A percentile compares a stretch with the other conserved stretches of the same genome.
These are phyloP conservation scores for Linnaemya tessellans DNA, from an alignment of 2,888 invertebrate species.

Conservation along the genomic window DNA sequence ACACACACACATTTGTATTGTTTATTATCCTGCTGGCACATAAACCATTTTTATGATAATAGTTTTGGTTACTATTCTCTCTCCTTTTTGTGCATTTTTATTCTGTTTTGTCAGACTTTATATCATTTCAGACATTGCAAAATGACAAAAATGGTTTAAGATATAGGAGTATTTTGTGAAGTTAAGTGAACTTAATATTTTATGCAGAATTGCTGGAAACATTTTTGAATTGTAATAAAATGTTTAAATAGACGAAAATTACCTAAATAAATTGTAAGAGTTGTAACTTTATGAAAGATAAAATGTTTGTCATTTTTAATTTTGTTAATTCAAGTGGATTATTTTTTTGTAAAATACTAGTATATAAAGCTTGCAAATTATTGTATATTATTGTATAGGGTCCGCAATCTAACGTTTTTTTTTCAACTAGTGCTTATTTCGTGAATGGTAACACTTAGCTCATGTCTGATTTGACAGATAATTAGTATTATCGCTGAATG, in stretches of 20 bases:
- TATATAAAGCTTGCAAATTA: too few relatives aligned
- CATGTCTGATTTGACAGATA: too few relatives aligned
- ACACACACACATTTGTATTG: slow-evolving; percentile 13
- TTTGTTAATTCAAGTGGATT: too few relatives aligned
- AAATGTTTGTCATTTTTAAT: too few relatives aligned
- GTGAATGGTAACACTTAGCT: too few relatives aligned
- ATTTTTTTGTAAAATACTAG: too few relatives aligned
- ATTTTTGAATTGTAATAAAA: slow-evolving; percentile 10
- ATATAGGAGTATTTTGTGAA: slow-evolving; percentile 33
- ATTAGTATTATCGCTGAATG: too few relatives aligned
- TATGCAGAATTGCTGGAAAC: slow-evolving; percentile 26
- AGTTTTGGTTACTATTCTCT: slow-evolving; percentile 59
- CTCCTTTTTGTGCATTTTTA: slow-evolving; percentile 24
- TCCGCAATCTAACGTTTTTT: too few relatives aligned
- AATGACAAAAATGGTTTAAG: slow-evolving; percentile 31
- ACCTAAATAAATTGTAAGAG: background rate
- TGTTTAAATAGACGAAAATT: slow-evolving; percentile 29
- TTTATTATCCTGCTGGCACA: slow-evolving; percentile 69
- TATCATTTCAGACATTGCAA: slow-evolving; percentile 53
- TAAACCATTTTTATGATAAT: slow-evolving; percentile 71
- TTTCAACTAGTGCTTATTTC: too few relatives aligned
- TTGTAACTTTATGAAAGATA: background rate
- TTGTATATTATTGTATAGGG: too few relatives aligned
- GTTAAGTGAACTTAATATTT: slow-evolving; percentile 53
- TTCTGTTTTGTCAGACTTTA: slow-evolving; percentile 64